Percentiles rank a stretch among this genome's conserved stretches.
phyloP scores from a whole-genome alignment of 2,888 invertebrate species.

The Ormyrus labotus region DNA sequence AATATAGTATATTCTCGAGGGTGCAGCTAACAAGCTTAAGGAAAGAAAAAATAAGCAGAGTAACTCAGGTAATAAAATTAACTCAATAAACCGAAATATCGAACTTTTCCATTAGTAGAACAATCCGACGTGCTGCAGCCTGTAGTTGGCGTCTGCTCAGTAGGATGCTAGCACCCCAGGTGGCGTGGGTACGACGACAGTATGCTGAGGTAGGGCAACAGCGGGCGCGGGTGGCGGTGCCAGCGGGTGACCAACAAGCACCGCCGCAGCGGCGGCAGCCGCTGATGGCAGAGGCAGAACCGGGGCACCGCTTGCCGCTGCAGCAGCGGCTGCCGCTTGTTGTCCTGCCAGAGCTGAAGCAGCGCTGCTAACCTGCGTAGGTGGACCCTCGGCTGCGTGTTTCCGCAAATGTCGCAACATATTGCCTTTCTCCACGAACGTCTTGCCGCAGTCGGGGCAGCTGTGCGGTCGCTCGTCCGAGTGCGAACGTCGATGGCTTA shows the following conservation, averaged over 20 bases:
- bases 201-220: conserved; percentile 75
- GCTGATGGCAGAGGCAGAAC: conserved; percentile 72
- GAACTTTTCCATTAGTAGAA: conserved; percentile 42
- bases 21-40: no score
- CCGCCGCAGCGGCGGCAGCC: conserved; percentile 76
- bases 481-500: conserved; percentile 89
- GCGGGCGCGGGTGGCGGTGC: conserved; percentile 62
- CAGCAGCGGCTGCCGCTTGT: conserved; percentile 74
- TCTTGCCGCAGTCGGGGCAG: conserved; percentile 85
- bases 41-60: no score
- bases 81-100: no score
- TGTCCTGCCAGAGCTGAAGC: conserved; percentile 69
- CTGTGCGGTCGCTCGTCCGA: conserved; percentile 80
- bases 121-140: conserved; percentile 33
- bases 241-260: conserved; percentile 72
- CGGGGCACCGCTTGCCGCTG: conserved; percentile 78
- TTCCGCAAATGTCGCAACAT: conserved; percentile 85
- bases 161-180: conserved; percentile 78
- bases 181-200: conserved; percentile 79
- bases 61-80: no score
- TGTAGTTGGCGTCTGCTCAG: conserved; percentile 61
- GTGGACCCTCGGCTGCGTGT: conserved; percentile 79
- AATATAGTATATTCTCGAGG: no score
- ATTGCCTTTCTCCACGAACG: conserved; percentile 89
- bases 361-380: conserved; percentile 71